Evolutionary conservation across 2,888 invertebrate species (phyloP).

Genomic region (Ormyrus labotus): DNA sequence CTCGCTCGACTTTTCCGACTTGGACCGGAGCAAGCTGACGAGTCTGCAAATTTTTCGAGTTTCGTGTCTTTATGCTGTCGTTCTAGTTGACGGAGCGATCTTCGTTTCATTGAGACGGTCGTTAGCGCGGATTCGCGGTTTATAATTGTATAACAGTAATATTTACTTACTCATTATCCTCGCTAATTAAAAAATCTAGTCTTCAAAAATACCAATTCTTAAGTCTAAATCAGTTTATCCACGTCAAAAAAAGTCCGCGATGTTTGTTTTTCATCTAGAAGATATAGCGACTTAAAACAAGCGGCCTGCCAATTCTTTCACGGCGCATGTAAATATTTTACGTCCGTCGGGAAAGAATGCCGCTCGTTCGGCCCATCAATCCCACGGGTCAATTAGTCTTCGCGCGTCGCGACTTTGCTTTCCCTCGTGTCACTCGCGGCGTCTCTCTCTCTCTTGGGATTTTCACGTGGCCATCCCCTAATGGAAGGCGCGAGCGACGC

Average conservation of each 20-base stretch:
- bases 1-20: slow-evolving; percentile 84
- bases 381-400: slow-evolving; percentile 15
- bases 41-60: slow-evolving; percentile 79
- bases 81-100: no score
- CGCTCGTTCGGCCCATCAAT: slow-evolving; percentile 5
- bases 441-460: slow-evolving; percentile 2
- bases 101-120: no score
- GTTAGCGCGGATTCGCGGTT: no score
- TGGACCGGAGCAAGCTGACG: slow-evolving; percentile 86
- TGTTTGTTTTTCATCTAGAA: no score
- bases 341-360: not conserved
- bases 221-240: no score
- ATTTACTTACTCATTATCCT: not conserved
- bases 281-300: no score
- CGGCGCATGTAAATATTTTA: not conserved
- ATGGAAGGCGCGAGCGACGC: not conserved
- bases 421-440: not conserved
- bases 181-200: not conserved
- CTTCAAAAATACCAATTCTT: slow-evolving; percentile 1
- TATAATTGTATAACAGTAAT: not conserved
- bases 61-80: not conserved
- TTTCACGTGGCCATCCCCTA: slow-evolving; percentile 20
- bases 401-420: not conserved
- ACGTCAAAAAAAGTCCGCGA: no score
- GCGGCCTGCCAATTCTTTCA: no score